Evolutionary conservation across 2,888 invertebrate species (phyloP), one percentile per base, ranked within the genome.

Genomic region (Standfussiana lucernea): DNA sequence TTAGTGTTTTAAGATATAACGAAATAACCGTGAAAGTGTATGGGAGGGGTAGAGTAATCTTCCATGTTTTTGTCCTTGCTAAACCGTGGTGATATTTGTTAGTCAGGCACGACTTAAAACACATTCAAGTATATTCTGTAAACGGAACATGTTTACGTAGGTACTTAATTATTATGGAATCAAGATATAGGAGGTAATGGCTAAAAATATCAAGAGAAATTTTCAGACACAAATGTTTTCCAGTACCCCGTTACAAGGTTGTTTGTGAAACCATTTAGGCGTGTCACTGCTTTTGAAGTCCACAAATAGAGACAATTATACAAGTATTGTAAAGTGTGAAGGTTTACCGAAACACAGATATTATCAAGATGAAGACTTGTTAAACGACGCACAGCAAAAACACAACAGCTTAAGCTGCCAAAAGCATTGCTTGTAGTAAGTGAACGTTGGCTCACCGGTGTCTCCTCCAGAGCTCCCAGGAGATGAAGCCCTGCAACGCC

Each of bases 381-480:
- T 13, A 53, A 53, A 53, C 3, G 2, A 50, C 32, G 21, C 37
- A 37, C 45, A 74, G 45, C 53, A 74, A 15, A 32, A 28, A n/a
- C 15, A 11, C 11, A 65, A 62, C 24, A 64, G 59, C 62, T 7
- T 42, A 61, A 32, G n/a, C 35, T 32, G 66, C 53, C 45, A 21
- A 82, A 6, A 61, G 65, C 59, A 53, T 32, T 35, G 40, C 40
- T 21, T 32, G 47, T 53, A 59, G 68, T 32, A 28, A 75, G 56
- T 73, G 6, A 65, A 28, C 61, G 91, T 93, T 92, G 88, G 97
- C 95, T 93, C 89, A 97, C 97, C 98, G 97, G 94, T 99, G 99
- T 70, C 99, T 96, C 82, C 99, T 97, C 98, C 99, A 99, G 59
- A 99, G 95, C 92, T 99, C 99, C 99, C 99, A 99, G 92, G 99